phyloP scores from a whole-genome alignment of 1,140 invertebrate genomes.

The Ephestia elutella region DNA sequence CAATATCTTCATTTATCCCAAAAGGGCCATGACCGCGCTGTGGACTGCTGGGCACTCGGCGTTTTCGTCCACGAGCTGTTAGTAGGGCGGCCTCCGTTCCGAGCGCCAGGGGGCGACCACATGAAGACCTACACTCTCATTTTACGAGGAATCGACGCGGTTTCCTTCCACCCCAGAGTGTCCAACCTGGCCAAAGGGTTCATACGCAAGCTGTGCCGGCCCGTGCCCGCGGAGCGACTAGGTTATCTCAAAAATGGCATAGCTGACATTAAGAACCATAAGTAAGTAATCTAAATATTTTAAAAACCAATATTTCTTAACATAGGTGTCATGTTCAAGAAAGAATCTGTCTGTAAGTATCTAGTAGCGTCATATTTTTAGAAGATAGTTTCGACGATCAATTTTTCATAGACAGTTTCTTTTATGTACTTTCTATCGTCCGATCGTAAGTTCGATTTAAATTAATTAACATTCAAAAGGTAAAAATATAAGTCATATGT shows the following conservation, averaged over 20 bases:
- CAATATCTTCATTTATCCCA: slow-evolving; percentile 9
- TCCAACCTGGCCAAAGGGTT: slow-evolving; percentile 86
- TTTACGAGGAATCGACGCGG: slow-evolving; percentile 91
- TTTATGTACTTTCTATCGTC: no score
- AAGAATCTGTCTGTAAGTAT: no score
- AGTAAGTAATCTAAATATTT: slow-evolving; percentile 74
- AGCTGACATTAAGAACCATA: slow-evolving; percentile 93
- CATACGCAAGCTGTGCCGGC: slow-evolving; percentile 91
- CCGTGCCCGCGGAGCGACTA: slow-evolving; percentile 92
- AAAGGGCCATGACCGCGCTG: slow-evolving; percentile 90
- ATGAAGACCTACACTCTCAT: slow-evolving; percentile 99
- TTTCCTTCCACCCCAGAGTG: slow-evolving; percentile 88
- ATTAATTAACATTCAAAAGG: no score
- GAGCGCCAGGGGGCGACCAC: slow-evolving; percentile 87
- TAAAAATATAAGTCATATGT: background rate
- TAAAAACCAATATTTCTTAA: slow-evolving; percentile 1
- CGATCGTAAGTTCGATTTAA: no score
- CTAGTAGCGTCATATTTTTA: no score
- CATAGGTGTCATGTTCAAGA: no score
- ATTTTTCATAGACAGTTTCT: background rate
- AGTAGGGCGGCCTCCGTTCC: slow-evolving; percentile 95
- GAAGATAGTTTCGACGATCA: no score
- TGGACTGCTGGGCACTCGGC: slow-evolving; percentile 96
- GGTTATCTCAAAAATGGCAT: slow-evolving; percentile 94
- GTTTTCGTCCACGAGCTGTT: slow-evolving; percentile 94